Conservation (phyloP, 2,113 vertebrate species). For the Platysternon megacephalum region DNA sequence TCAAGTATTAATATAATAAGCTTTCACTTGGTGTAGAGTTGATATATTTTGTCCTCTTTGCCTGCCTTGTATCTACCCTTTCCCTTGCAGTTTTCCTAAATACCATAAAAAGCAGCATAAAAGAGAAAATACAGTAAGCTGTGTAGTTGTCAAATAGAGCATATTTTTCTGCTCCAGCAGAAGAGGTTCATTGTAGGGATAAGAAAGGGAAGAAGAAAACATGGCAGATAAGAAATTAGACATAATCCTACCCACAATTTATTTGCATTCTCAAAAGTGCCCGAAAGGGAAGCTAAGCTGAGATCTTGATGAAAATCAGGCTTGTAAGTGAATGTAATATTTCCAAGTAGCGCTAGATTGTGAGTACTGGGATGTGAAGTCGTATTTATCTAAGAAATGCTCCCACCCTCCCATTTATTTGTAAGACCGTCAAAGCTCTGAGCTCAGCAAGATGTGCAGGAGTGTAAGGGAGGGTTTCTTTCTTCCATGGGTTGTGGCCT, state of each 20-base stretch:
- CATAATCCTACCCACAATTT: neutral
- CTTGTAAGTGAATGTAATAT: neutral
- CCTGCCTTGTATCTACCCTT: neutral
- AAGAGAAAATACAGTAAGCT: neutral
- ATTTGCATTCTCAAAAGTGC: neutral
- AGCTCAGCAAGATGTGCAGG: neutral
- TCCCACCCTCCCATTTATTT: neutral
- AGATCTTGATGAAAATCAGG: neutral
- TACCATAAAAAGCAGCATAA: neutral
- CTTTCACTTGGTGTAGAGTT: neutral
- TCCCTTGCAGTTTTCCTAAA: neutral
- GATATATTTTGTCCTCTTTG: neutral
- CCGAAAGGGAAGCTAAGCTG: neutral
- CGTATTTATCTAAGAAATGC: neutral
- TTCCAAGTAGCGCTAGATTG: neutral
- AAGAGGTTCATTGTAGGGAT: neutral
- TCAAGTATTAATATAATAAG: neutral
- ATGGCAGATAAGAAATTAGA: neutral
- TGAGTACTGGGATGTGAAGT: neutral
- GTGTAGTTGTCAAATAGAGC: neutral
- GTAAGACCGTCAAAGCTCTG: neutral
- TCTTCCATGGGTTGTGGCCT: neutral
- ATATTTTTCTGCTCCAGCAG: neutral
- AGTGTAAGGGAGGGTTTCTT: accelerated
- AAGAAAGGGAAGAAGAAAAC: neutral